Base-by-base conservation (phyloP, 2,888 invertebrate species). In the Choristoneura rosaceana region DNA sequence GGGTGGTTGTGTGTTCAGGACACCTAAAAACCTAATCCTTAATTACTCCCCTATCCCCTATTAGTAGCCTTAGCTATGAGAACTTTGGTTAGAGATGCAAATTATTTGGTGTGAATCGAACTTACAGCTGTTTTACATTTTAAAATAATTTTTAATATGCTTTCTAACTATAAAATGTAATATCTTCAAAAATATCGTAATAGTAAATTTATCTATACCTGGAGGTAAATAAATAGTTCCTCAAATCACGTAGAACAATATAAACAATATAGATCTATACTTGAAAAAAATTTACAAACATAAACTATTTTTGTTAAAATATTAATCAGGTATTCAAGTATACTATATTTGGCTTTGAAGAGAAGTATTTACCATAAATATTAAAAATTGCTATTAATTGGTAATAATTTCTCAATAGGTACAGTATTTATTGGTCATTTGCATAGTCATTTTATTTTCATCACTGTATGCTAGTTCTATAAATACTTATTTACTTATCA, bases 321-420 rank as follows among this genome's bases (percentile, higher is more conserved):
- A 52, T 17, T 17, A 65, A 41, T 25, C 15, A 71, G 33, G 15
- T 55, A 47, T 59, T 71, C 25, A 38, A 62, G 71, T 71, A 67
- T 41, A 71, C 62, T 41, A 63, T 63, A 25, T 71, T 71, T 71
- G 71, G 62, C 71, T 67, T 67, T 38, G 25, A 62, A 61, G 71
- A 62, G 60, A 63, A 60, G 10, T 61, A 10, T 70, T 65, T 65
- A 14, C 0, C 8, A 45, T 62, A 34, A 59, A 43, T 71, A n/a
- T 50, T 33, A 52, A 45, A 25, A 71, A n/a, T 61, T n/a, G 43
- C 9, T 38, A 43, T 50, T 61, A 34, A 50, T 50, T n/a, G 25
- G 9, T 70, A 45, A 55, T 17, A 43, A 67, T 47, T 15, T 38
- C 43, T 61, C 52, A 61, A 12, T 17, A 50, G 9, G 7, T 41